Percentiles rank a stretch among this genome's conserved stretches.
Conservation (phyloP, 1,140 invertebrate species). For the Penaeus indicus region DNA sequence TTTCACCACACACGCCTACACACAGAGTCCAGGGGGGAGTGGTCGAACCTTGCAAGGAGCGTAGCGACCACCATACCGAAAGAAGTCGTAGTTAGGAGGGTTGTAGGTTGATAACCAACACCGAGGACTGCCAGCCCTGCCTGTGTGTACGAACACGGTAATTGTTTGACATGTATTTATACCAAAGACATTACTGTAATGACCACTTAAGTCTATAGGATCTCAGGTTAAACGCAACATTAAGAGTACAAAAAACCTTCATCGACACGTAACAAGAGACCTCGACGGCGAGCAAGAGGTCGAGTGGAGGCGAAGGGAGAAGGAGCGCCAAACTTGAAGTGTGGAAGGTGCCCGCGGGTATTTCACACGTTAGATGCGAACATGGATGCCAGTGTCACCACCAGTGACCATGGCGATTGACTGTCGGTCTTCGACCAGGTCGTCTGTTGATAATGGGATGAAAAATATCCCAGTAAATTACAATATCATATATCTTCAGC, state of each 20-base stretch:
- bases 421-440: slow-evolving; percentile 46
- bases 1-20: slow-evolving; percentile 19
- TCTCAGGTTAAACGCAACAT: too few species aligned
- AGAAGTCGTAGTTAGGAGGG: slow-evolving; percentile 46
- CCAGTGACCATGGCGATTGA: slow-evolving; percentile 59
- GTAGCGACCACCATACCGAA: slow-evolving; percentile 36
- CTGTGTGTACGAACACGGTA: slow-evolving; percentile 9
- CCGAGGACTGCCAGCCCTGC: slow-evolving; percentile 62
- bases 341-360: slow-evolving; percentile 62
- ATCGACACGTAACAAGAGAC: slow-evolving; percentile 2
- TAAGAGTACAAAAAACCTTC: neutral
- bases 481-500: neutral
- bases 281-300: slow-evolving; percentile 50
- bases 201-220: neutral
- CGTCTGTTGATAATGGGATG: slow-evolving; percentile 26
- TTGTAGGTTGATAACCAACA: slow-evolving; percentile 62
- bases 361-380: slow-evolving; percentile 43
- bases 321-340: slow-evolving; percentile 62
- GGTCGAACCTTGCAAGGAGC: slow-evolving; percentile 38
- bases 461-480: neutral
- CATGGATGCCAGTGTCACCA: slow-evolving; percentile 62
- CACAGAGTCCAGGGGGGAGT: slow-evolving; percentile 43
- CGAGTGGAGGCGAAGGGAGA: slow-evolving; percentile 53
- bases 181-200: too few species aligned
- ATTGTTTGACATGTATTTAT: too few species aligned